Percentiles rank a stretch among this genome's conserved stretches.
These are phyloP conservation scores for Lerista edwardsae DNA, from an alignment of 2,797 vertebrate species.

Conservation along the genomic window DNA sequence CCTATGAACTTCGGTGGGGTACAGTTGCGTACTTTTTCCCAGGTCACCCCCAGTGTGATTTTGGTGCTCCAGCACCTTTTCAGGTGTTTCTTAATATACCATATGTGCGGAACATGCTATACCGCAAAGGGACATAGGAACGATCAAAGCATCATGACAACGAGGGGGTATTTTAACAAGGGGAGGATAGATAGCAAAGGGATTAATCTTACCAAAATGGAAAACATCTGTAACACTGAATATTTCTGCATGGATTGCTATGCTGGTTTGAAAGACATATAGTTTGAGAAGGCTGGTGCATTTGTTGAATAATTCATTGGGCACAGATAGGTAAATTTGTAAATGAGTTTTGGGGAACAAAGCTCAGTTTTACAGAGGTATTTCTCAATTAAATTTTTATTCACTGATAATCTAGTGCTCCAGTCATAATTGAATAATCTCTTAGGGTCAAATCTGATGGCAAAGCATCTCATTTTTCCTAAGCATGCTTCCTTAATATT, in stretches of 20 bases:
- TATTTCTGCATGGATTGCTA: conserved; percentile 18
- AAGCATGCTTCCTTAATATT: background rate
- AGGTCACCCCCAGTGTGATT: background rate
- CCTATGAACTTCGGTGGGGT: background rate
- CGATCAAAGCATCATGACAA: background rate
- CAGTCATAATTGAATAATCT: conserved; percentile 10
- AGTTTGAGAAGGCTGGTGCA: conserved; percentile 5
- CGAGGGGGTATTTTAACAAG: background rate
- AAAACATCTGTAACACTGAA: conserved; percentile 16
- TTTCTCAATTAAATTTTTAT: conserved; percentile 22
- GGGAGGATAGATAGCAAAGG: background rate
- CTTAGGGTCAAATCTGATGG: conserved; percentile 20
- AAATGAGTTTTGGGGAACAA: conserved; percentile 18
- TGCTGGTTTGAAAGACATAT: conserved; percentile 6
- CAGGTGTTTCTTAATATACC: background rate
- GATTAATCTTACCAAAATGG: background rate
- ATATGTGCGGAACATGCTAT: background rate
- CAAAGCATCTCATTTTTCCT: background rate
- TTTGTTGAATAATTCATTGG: conserved; percentile 28
- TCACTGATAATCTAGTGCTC: conserved; percentile 3
- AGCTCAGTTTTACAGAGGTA: conserved; percentile 14
- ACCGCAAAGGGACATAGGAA: background rate
- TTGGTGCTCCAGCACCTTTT: background rate
- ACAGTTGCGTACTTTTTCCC: too few relatives aligned
- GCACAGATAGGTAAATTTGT: conserved; percentile 7